Evolutionary conservation across 2,888 invertebrate genomes (phyloP).

Genomic region (Agapostemon virescens): DNA sequence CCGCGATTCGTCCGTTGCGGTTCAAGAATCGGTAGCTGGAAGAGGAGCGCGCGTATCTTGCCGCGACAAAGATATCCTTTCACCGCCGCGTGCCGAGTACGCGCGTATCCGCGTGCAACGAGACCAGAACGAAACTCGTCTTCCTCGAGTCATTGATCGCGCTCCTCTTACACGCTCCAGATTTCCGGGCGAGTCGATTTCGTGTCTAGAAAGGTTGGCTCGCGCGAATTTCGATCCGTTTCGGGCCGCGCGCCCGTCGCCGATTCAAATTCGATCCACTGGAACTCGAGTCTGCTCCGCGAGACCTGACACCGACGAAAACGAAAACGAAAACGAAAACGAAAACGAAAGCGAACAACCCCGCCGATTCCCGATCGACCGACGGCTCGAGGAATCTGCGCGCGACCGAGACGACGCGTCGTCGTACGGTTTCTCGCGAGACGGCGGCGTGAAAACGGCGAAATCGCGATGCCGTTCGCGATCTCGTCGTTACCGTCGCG

Average conservation of each 20-base stretch:
- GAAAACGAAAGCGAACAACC: too few relatives aligned
- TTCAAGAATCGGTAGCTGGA: constrained; percentile 4
- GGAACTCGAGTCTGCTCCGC: neutral
- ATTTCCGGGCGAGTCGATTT: constrained; percentile 15
- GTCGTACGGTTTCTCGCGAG: neutral
- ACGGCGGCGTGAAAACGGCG: neutral
- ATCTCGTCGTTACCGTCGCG: neutral
- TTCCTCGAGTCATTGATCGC: constrained; percentile 41
- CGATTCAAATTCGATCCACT: neutral
- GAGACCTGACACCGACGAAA: too few relatives aligned
- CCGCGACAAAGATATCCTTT: constrained; percentile 60
- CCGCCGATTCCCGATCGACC: neutral
- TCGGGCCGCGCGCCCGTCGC: neutral
- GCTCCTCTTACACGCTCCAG: constrained; percentile 44
- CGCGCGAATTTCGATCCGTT: neutral
- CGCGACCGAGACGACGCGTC: too few relatives aligned
- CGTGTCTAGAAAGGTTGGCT: neutral
- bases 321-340: too few relatives aligned
- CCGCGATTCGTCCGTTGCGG: neutral
- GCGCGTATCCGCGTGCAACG: constrained; percentile 44
- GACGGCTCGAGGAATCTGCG: neutral
- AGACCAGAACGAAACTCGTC: constrained; percentile 44
- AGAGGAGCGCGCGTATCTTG: constrained; percentile 22
- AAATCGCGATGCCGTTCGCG: neutral
- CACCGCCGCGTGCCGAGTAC: constrained; percentile 50